phyloP scores from a whole-genome alignment of 2,113 vertebrate species.

The Gadus macrocephalus region DNA sequence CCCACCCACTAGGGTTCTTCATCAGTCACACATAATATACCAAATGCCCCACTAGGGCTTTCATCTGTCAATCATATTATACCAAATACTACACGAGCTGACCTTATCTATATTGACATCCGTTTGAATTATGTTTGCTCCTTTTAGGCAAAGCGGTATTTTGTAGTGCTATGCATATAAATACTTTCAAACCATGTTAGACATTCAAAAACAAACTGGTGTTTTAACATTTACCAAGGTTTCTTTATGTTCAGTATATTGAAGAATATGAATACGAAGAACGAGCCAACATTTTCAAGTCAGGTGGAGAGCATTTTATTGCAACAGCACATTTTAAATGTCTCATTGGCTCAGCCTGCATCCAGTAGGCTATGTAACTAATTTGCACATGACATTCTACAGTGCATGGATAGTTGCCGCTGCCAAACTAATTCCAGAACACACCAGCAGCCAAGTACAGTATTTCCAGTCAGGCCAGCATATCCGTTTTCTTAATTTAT shows the following conservation, averaged over 20 bases:
- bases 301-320: slow-evolving; percentile 65
- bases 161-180: background rate
- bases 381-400: slow-evolving; percentile 61
- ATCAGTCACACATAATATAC: no score
- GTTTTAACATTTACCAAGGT: no score
- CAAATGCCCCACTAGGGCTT: no score
- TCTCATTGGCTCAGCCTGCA: slow-evolving; percentile 61
- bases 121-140: no score
- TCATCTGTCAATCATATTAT: no score
- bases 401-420: slow-evolving; percentile 51
- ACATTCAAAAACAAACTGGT: background rate
- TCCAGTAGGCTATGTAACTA: slow-evolving; percentile 38
- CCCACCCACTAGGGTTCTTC: no score
- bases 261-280: no score
- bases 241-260: no score
- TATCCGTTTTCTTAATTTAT: slow-evolving; percentile 49
- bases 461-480: slow-evolving; percentile 42
- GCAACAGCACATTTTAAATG: slow-evolving; percentile 60
- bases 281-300: slow-evolving; percentile 13
- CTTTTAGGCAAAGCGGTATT: no score
- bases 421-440: slow-evolving; percentile 38
- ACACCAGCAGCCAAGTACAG: slow-evolving; percentile 47
- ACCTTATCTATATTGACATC: no score
- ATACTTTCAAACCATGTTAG: background rate
- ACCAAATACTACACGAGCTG: no score